Base-by-base conservation (phyloP, 30 jellyfish, hydroid and myxozoan genomes). In the Turritopsis dohrnii region DNA sequence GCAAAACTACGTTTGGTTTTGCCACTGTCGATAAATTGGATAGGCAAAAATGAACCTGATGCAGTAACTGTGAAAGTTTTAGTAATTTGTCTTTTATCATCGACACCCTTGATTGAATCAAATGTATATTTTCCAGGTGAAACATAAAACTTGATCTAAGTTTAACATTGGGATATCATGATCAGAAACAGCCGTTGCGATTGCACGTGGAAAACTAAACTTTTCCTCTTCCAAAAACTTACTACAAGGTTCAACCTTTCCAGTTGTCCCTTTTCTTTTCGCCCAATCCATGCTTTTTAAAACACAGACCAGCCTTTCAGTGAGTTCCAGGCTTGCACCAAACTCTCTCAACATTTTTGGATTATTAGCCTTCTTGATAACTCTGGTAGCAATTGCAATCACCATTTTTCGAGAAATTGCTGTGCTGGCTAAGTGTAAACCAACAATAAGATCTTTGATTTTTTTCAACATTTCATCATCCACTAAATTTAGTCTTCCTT, bases 231-330 rank as follows among this genome's bases (percentile, higher is more conserved):
- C 79, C 22, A 30, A 29, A 30, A 79, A 79, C 22, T 79, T 79
- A 24, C 17, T 16, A 21, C 79, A 29, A 79, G 81, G 84, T 21
- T 53, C 85, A 22, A 22, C 54, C 21, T 74, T 74, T 74, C 82
- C 82, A 25, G 82, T 74, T n/a, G 82, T 74, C 60, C 60, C 73
- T 74, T 74, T 74, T 29, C 82, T 25, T 74, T 66, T 66, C 76
- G 17, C 76, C 76, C 76, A 66, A 66, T 66, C 76, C 76, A 66
- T 66, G 17, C 76, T 17, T 3, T 66, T 66, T 17, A 66, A 66
- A 17, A 66, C 76, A 66, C 16, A 25, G 76, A 5, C 76, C 76
- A 66, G 29, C 29, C 29, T 66, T 66, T 17, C 7, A 17, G n/a
- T n/a, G n/a, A n/a, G n/a, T n/a, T n/a, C n/a, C n/a, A n/a, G n/a